Evolutionary conservation across 2,888 invertebrate genomes (phyloP).

Genomic region (Hymenopus coronatus): DNA sequence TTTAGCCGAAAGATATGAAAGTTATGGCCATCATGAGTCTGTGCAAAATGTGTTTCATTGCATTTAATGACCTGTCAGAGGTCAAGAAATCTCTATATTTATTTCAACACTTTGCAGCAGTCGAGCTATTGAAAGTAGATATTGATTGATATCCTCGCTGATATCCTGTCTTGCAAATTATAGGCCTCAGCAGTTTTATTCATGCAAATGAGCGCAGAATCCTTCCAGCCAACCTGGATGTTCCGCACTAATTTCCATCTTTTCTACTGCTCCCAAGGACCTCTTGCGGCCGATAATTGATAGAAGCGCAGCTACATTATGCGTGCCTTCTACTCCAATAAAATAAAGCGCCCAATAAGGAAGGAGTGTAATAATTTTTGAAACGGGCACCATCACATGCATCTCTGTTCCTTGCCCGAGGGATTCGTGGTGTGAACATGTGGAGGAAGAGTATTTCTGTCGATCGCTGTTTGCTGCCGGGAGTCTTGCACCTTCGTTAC

Average conservation of each 20-base stretch:
- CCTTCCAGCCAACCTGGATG: neutral
- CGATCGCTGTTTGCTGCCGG: neutral
- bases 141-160: neutral
- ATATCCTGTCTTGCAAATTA: neutral
- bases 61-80: neutral
- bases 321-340: neutral
- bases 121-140: neutral
- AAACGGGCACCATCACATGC: neutral
- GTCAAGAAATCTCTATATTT: neutral
- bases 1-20: too few relatives aligned
- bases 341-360: neutral
- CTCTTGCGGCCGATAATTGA: neutral
- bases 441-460: neutral
- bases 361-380: neutral
- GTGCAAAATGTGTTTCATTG: neutral
- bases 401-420: neutral
- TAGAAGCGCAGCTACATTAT: neutral
- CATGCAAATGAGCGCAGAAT: neutral
- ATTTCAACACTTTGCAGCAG: neutral
- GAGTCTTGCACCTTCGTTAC: neutral
- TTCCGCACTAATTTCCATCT: neutral
- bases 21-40: neutral
- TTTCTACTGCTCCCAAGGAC: neutral
- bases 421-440: neutral
- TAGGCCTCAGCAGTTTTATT: neutral